Percentiles rank a stretch among this genome's conserved stretches.
Conservation (phyloP, 2,888 invertebrate species). For the Dexiosoma caninum region DNA sequence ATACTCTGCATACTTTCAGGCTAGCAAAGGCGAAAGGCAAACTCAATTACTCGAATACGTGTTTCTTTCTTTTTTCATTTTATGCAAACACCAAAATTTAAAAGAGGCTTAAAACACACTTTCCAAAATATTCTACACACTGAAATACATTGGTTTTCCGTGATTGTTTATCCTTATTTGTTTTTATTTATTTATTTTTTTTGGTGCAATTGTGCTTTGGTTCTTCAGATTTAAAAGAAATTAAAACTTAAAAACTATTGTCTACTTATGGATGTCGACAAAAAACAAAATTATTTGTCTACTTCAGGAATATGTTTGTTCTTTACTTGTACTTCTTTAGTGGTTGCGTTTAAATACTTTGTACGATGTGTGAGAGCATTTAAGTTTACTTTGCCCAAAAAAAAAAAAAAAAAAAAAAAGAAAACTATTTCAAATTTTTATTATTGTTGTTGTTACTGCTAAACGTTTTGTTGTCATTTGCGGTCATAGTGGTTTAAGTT, state of each 20-base stretch:
- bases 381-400: conserved; percentile 23
- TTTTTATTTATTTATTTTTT: no score
- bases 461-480: conserved; percentile 60
- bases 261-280: conserved; percentile 29
- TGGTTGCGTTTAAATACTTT: conserved; percentile 39
- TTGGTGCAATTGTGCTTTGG: not conserved
- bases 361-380: conserved; percentile 18
- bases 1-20: not conserved
- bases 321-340: not conserved
- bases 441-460: conserved; percentile 2
- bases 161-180: no score
- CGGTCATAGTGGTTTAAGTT: conserved; percentile 55
- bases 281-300: conserved; percentile 9
- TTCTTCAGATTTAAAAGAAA: not conserved
- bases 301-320: conserved; percentile 16
- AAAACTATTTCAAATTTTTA: not conserved
- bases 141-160: conserved; percentile 17
- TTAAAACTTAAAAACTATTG: conserved; percentile 5
- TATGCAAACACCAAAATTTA: no score
- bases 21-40: no score
- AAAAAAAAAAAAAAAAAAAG: no score
- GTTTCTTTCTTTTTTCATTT: not conserved
- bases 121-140: no score
- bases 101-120: no score
- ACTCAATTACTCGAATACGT: no score